phyloP scores from a whole-genome alignment of 2,113 vertebrate species.

The Chrysochloris asiatica region DNA sequence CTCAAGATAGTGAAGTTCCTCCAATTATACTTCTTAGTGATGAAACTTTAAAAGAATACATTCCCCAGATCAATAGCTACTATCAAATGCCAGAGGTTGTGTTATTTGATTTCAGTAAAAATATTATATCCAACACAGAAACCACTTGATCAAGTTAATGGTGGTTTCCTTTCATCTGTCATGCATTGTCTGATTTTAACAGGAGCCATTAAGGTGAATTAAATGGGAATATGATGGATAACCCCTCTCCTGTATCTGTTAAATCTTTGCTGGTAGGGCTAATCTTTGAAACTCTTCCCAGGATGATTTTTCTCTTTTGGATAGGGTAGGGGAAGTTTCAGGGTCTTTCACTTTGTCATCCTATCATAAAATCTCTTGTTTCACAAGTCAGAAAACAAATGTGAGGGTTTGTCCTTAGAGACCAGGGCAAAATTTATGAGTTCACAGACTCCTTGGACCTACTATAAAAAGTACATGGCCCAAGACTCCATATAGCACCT shows the following conservation, averaged over 20 bases:
- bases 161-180: not conserved
- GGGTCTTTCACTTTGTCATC: not conserved
- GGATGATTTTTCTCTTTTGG: not conserved
- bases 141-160: not conserved
- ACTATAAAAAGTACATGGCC: not conserved
- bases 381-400: not conserved
- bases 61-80: not conserved
- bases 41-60: not conserved
- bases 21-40: not conserved
- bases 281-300: not conserved
- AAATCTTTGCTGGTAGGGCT: not conserved
- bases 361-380: not conserved
- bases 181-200: not conserved
- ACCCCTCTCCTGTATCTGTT: not conserved
- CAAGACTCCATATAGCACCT: not conserved
- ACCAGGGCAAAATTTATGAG: not conserved
- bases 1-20: not conserved
- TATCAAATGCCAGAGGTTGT: not conserved
- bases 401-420: not conserved
- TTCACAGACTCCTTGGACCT: not conserved
- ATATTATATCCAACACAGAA: not conserved
- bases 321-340: not conserved
- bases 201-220: not conserved
- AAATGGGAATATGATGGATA: not conserved
- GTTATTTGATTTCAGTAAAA: not conserved